Percentiles rank a stretch among this genome's conserved stretches.
Evolutionary conservation across 2,113 vertebrate genomes (phyloP).

Genomic region (Sceloporus undulatus): DNA sequence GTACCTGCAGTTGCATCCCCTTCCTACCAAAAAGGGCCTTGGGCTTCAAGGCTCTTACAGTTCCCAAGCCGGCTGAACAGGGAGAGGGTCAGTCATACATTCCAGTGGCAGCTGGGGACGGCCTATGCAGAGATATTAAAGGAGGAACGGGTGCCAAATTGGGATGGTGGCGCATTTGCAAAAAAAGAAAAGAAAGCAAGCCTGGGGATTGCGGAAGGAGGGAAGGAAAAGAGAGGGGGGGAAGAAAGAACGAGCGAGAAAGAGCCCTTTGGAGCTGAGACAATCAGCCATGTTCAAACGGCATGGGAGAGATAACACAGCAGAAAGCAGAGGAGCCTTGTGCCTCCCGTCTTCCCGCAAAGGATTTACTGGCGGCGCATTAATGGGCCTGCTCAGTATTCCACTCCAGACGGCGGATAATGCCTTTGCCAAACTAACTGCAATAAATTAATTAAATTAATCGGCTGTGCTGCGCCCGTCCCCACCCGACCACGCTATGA

Average conservation of each 20-base stretch:
- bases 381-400: conserved; percentile 78
- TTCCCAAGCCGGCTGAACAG: not conserved
- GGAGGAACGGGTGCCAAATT: conserved; percentile 65
- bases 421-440: conserved; percentile 72
- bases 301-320: conserved; percentile 64
- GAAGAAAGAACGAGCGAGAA: no score
- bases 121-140: conserved; percentile 70
- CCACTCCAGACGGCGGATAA: conserved; percentile 64
- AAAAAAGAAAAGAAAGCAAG: not conserved
- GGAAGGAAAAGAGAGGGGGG: no score
- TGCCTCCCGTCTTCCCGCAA: conserved; percentile 62
- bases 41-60: conserved; percentile 36
- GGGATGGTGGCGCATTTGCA: conserved; percentile 71
- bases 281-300: conserved; percentile 65
- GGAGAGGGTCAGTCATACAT: not conserved
- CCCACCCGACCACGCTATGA: conserved; percentile 55
- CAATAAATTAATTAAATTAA: conserved; percentile 78
- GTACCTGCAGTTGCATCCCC: conserved; percentile 46
- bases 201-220: no score
- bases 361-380: conserved; percentile 75
- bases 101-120: not conserved
- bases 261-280: conserved; percentile 71
- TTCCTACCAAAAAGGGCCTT: no score
- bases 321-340: conserved; percentile 62
- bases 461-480: conserved; percentile 67